Base-by-base conservation (phyloP, 2,888 invertebrate genomes). In the Drosophila emarginata region DNA sequence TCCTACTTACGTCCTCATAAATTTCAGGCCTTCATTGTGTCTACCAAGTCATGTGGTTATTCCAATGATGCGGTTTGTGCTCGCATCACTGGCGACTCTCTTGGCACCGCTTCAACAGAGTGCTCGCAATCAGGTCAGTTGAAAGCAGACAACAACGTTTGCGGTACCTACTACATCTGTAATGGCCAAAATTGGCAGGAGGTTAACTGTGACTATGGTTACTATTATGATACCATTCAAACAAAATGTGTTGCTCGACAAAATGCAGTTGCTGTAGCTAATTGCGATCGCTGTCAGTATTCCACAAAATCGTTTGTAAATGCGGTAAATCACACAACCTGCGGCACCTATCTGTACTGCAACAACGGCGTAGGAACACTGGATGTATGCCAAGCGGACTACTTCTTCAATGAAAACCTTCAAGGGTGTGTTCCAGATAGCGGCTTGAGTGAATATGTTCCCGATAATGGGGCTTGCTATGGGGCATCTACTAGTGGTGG, bases 231-330 rank as follows among this genome's bases (percentile, higher is more conserved):
- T 60, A 11, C 21, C 0, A 0, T 0, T 0, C 0, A 0, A 0
- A 0, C 0, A 0, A 0, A 0, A 0, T 79, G 86, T 32, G 0
- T 2, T 6, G 0, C 0, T 0, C 81, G 88, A 1, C 32, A 56
- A n/a, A 0, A 0, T 0, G 80, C 88, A 2, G 26, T 21, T 0
- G 40, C 80, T 7, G 0, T 0, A 0, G 0, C 0, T 0, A 39
- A 23, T 18, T 81, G 80, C 86, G 72, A 81, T 53, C 88, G 80
- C 4, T 81, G 80, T 37, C 82, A 81, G 54, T 64, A 50, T 1
- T 14, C 77, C 6, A 11, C 0, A 0, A n/a, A 1, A 0, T 0
- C 0, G 0, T 81, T 79, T 6, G 88, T 74, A 12, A 81, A 81
- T 64, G 70, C 72, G 12, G 74, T 72, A 0, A 18, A 58, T 21